phyloP scores from a whole-genome alignment of 2,888 invertebrate species.

The Yponomeuta sedellus region DNA sequence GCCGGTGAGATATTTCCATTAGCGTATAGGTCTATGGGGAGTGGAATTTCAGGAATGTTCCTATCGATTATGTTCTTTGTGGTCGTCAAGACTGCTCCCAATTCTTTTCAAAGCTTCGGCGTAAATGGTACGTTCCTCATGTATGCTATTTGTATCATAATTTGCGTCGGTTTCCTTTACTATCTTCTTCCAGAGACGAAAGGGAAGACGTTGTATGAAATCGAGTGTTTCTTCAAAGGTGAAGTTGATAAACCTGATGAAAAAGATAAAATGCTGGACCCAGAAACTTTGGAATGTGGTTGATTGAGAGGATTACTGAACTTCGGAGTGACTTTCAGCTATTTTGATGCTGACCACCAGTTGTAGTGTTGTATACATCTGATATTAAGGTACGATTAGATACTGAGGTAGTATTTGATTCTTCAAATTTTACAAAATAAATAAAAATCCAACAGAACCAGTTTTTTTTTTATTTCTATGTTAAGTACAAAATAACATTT shows the following conservation, averaged over 20 bases:
- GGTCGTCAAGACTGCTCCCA: constrained; percentile 80
- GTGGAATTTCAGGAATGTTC: constrained; percentile 79
- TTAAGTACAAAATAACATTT: not conserved
- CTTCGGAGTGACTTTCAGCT: constrained; percentile 49
- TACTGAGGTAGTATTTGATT: not conserved
- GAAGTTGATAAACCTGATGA: constrained; percentile 28
- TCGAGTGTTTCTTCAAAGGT: constrained; percentile 76
- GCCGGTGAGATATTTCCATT: constrained; percentile 83
- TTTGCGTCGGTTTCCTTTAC: constrained; percentile 76
- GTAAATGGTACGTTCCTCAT: constrained; percentile 77
- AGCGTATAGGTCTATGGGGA: constrained; percentile 78
- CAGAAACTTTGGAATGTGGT: constrained; percentile 56
- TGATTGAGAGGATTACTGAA: constrained; percentile 33
- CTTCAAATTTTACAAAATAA: not conserved
- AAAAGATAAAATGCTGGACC: constrained; percentile 52
- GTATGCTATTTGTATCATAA: constrained; percentile 72
- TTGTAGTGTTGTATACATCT: constrained; percentile 22
- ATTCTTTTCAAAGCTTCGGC: constrained; percentile 69
- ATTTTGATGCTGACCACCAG: constrained; percentile 34
- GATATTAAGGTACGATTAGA: not conserved
- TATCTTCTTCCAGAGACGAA: constrained; percentile 81
- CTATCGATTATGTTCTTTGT: constrained; percentile 79
- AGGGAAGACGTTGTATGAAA: constrained; percentile 80
- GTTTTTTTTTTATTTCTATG: not conserved
- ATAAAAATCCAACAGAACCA: not conserved